Evolutionary conservation across 1,140 invertebrate species (phyloP).

Genomic region (Dinoponera quadriceps): DNA sequence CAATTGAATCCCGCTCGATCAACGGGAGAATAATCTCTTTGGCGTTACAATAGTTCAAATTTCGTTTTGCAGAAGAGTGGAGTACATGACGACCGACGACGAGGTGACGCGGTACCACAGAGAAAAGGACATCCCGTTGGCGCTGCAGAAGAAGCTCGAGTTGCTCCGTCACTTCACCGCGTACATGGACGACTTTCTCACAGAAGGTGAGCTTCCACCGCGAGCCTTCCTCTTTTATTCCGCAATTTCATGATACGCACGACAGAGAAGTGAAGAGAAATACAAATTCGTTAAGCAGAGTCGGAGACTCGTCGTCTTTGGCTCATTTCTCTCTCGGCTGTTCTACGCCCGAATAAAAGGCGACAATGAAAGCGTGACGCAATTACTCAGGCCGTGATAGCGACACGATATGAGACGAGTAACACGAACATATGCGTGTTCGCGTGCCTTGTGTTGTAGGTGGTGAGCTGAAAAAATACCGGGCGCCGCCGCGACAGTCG

Average conservation of each 20-base stretch:
- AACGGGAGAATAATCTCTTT: no score
- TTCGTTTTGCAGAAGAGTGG: slow-evolving; percentile 91
- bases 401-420: neutral
- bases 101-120: slow-evolving; percentile 94
- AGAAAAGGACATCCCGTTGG: slow-evolving; percentile 91
- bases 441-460: slow-evolving; percentile 74
- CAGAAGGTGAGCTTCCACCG: slow-evolving; percentile 88
- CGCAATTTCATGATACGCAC: no score
- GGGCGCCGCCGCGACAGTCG: slow-evolving; percentile 85
- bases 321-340: neutral
- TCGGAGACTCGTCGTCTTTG: neutral
- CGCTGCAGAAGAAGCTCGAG: slow-evolving; percentile 97
- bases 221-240: neutral
- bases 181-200: slow-evolving; percentile 98
- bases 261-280: no score
- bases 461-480: slow-evolving; percentile 85
- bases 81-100: slow-evolving; percentile 96
- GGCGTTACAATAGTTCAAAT: neutral
- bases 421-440: neutral
- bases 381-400: neutral
- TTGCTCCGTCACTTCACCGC: slow-evolving; percentile 97
- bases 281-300: no score
- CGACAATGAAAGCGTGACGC: slow-evolving; percentile 1
- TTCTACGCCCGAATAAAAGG: neutral
- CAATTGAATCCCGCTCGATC: no score